Base-by-base conservation (phyloP, 1,140 invertebrate genomes). In the Delia radicum region DNA sequence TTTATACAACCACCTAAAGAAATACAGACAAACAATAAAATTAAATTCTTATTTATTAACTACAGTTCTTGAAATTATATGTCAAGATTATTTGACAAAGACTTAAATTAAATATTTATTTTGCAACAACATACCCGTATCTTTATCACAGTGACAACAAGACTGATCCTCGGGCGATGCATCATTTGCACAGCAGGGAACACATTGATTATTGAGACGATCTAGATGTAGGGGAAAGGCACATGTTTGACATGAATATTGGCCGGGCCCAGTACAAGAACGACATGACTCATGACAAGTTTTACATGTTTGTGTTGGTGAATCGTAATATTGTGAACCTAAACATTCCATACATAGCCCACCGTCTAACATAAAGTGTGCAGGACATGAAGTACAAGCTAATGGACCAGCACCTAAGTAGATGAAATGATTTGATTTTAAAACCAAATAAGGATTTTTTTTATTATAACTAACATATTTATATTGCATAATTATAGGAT, bases 291-390 rank as follows among this genome's bases (percentile, higher is more conserved):
- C 80, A 78, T 94, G 90, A 78, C 93, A 94, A 1, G 87, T 87
- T 77, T 89, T 89, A 79, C 93, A 94, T 0, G 89, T 89, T 77
- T 91, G 90, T 15, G 90, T 92, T n/a, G 88, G 86, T 0, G 90
- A 84, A 77, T 93, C 92, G 79, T 93, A 93, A 82, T 92, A 93
- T 83, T 93, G 92, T 0, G 91, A 90, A 13, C 90, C 90, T 2
- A 92, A 87, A 78, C 92, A 93, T 78, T 92, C 91, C 89, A 92
- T 92, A 79, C 92, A 93, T 0, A 93, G 83, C 0, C 92, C 92
- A 29, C 91, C 91, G 75, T 93, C 91, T 1, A 94, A 83, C 92
- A 93, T 93, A 77, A 90, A 93, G 73, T 91, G 90, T 0, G 89
- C 83, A 1, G 92, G 92, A 78, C 93, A 94, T 0, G 92, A 92